Conservation (phyloP, 2,888 invertebrate genomes). For the Eristalis arbustorum region DNA sequence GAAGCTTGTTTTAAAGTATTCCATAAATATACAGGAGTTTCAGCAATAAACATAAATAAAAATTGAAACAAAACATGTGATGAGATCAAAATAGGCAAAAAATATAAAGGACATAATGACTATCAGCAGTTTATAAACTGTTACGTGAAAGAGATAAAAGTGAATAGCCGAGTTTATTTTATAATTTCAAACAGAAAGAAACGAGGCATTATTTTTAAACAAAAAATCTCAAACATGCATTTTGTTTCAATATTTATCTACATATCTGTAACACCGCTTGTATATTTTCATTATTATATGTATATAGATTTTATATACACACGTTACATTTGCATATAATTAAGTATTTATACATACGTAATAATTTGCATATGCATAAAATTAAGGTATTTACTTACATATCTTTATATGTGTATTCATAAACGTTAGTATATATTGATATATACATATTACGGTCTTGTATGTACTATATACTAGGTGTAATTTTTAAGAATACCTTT, state of each 20-base stretch:
- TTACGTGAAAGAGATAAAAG: too few species aligned
- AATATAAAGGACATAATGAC: constrained; percentile 28
- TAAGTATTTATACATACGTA: not conserved
- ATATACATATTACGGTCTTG: not conserved
- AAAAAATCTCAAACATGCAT: not conserved
- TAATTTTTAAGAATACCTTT: constrained; percentile 73
- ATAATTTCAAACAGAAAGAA: not conserved
- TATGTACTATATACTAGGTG: constrained; percentile 11
- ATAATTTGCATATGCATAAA: not conserved
- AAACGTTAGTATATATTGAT: constrained; percentile 46
- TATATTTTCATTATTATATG: not conserved
- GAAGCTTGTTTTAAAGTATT: constrained; percentile 7
- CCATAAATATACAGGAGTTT: not conserved
- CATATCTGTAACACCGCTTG: not conserved
- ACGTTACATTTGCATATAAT: not conserved
- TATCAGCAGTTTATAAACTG: not conserved
- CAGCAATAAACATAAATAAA: not conserved
- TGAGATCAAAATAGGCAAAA: not conserved
- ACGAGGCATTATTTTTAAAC: not conserved
- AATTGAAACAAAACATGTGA: not conserved
- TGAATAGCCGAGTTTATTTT: too few species aligned
- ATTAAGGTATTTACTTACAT: not conserved
- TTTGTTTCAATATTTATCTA: not conserved
- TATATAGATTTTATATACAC: not conserved
- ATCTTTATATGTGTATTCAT: not conserved